These are phyloP conservation scores for Tetanocera ferruginea DNA, from an alignment of 2,888 invertebrate genomes.

Conservation along the genomic window DNA sequence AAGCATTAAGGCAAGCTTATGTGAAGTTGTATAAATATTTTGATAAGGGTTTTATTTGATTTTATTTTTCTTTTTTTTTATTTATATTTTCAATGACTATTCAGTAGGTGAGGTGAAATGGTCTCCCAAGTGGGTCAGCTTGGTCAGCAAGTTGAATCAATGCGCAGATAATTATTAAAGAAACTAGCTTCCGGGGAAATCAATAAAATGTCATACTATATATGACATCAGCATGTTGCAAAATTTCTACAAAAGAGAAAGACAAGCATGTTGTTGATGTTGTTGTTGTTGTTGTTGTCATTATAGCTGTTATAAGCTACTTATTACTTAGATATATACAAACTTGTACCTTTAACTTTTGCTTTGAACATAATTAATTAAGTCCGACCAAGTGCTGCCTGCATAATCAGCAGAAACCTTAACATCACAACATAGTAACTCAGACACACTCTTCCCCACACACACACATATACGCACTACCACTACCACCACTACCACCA, in stretches of 20 bases:
- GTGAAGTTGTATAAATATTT: conserved; percentile 61
- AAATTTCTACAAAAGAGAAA: background rate
- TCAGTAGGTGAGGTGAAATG: background rate
- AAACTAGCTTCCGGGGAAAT: background rate
- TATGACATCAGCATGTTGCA: background rate
- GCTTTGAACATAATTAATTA: background rate
- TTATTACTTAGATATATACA: too few species aligned
- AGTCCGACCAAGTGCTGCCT: background rate
- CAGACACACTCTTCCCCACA: background rate
- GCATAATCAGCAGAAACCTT: background rate
- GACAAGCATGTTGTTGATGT: background rate
- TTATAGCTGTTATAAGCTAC: too few species aligned
- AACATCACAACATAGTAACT: background rate
- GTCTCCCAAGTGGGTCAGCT: background rate
- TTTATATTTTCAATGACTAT: background rate
- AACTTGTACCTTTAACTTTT: too few species aligned
- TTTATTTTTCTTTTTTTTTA: background rate
- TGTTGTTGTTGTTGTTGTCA: too few species aligned
- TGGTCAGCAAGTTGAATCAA: background rate
- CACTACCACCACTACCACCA: background rate
- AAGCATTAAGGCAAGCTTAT: conserved; percentile 60
- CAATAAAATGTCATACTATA: background rate
- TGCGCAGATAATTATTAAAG: background rate
- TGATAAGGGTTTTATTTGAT: conserved; percentile 59
- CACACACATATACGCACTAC: background rate